Base-by-base conservation (phyloP, 2,113 vertebrate genomes). In the Neogobius melanostomus region DNA sequence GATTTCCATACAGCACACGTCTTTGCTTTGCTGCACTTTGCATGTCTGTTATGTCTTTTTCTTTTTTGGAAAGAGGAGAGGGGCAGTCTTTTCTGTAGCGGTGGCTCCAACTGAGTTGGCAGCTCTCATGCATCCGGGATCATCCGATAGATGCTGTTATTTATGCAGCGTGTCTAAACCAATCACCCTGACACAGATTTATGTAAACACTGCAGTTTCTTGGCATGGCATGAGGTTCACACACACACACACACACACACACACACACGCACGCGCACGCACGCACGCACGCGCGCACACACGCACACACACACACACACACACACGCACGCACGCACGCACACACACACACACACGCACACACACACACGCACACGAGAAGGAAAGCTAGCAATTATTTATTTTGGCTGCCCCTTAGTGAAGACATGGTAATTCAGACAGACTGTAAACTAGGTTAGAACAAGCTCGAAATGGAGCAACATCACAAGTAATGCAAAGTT, bases 101-200 rank as follows among this genome's bases (percentile, higher is more conserved):
- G 71, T 64, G 76, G 68, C 83, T 85, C 68, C 68, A 80, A 82
- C 80, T 70, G 79, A 81, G 66, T 71, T 85, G 82, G 77, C 85
- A 85, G 77, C 83, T 64, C 71, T 71, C 65, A 66, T 57, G 72
- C 79, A 75, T 81, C 72, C 82, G 72, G 85, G 87, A 89, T 87
- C 87, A 88, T 88, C 80, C 71, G 75, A 81, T 83, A 77, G 78
- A 82, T 80, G 81, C 69, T 74, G 81, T 87, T 85, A 89, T 88
- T 89, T 87, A 83, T 79, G 85, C 81, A 82, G 82, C 76, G 43
- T 86, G 85, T 86, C 89, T 83, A 85, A 89, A 88, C 86, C 80
- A 80, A 89, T 90, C 86, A 79, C 71, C 74, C 82, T 74, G 73
- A 82, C 81, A 80, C 75, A 85, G 83, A 86, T 81, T 87, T 82